phyloP scores from a whole-genome alignment of 1,140 invertebrate genomes.

The Lysiphlebus fabarum region DNA sequence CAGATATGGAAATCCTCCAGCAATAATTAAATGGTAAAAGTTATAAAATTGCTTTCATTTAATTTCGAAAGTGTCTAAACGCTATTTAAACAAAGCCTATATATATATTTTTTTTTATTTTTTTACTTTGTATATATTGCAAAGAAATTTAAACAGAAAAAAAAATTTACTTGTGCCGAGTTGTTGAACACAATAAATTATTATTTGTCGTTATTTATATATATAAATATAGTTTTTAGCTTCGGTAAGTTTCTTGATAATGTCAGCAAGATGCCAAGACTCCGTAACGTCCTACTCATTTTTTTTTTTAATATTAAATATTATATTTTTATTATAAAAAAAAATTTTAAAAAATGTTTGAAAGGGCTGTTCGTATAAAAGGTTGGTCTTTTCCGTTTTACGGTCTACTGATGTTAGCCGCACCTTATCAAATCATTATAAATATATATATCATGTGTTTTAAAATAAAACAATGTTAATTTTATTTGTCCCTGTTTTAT shows the following conservation, averaged over 20 bases:
- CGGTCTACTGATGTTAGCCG: constrained; percentile 43
- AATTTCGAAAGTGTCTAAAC: too few relatives aligned
- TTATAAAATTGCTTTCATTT: constrained; percentile 18
- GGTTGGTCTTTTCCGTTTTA: constrained; percentile 43
- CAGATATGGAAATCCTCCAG: constrained; percentile 80
- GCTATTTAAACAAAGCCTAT: too few relatives aligned
- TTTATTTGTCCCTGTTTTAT: constrained; percentile 1
- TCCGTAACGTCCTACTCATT: constrained; percentile 33
- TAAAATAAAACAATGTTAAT: constrained; percentile 11
- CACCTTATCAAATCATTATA: constrained; percentile 38
- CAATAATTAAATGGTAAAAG: constrained; percentile 75
- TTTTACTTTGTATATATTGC: too few relatives aligned
- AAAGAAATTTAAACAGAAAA: too few relatives aligned
- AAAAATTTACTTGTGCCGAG: too few relatives aligned
- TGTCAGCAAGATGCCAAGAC: constrained; percentile 35
- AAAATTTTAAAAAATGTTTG: constrained; percentile 11
- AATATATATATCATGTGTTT: background rate
- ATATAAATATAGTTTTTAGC: too few relatives aligned
- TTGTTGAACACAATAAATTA: too few relatives aligned
- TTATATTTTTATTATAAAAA: constrained; percentile 20
- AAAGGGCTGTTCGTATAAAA: constrained; percentile 31
- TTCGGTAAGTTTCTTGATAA: constrained; percentile 4
- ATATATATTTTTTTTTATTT: too few relatives aligned
- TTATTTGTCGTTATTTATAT: too few relatives aligned
- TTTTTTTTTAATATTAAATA: background rate